These are phyloP conservation scores for Hemithea aestivaria DNA, from an alignment of 2,888 invertebrate genomes.

Conservation along the genomic window DNA sequence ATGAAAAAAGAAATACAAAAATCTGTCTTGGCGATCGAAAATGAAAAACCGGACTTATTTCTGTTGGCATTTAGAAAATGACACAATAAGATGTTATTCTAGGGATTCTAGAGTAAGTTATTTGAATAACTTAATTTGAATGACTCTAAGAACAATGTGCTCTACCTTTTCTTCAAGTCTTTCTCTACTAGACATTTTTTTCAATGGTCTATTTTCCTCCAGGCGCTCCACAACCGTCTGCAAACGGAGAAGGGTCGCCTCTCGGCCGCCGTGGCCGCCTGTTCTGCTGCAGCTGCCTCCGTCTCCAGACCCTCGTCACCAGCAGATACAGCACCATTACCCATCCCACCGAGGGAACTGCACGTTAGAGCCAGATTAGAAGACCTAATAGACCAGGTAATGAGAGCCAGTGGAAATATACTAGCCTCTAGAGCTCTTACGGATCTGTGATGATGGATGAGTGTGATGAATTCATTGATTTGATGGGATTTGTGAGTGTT, in stretches of 20 bases:
- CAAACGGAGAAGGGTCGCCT: slow-evolving; percentile 92
- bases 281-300: slow-evolving; percentile 94
- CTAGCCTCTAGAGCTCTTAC: slow-evolving; percentile 36
- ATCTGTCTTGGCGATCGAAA: too few relatives aligned
- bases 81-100: too few relatives aligned
- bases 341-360: slow-evolving; percentile 90
- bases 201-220: too few relatives aligned
- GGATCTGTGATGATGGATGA: not conserved
- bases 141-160: too few relatives aligned
- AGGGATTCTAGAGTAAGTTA: too few relatives aligned
- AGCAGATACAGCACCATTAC: slow-evolving; percentile 90
- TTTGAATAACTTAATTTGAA: too few relatives aligned
- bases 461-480: too few relatives aligned
- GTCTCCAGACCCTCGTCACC: slow-evolving; percentile 95
- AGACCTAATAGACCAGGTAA: slow-evolving; percentile 95
- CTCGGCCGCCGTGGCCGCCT: slow-evolving; percentile 93
- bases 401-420: slow-evolving; percentile 36
- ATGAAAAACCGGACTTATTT: too few relatives aligned
- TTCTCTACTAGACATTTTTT: too few relatives aligned
- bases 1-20: too few relatives aligned
- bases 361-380: slow-evolving; percentile 91
- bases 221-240: slow-evolving; percentile 90
- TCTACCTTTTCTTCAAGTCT: too few relatives aligned
- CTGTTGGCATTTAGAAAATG: too few relatives aligned
- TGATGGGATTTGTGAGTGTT: not conserved